Conservation (phyloP, 2,888 invertebrate species). For the Synergus japonicus region DNA sequence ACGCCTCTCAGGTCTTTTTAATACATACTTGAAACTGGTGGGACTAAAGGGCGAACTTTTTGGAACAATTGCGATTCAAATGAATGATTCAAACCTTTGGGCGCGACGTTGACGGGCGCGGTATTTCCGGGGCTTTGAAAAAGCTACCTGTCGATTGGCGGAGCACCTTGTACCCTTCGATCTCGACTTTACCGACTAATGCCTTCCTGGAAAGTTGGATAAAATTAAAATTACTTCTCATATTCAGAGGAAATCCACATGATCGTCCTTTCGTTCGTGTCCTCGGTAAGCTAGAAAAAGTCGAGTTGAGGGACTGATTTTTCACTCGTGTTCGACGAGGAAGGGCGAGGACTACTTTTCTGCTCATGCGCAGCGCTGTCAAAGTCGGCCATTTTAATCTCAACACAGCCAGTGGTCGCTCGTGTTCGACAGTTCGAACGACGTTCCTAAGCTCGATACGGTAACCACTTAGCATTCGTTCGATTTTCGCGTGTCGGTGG, state of each 20-base stretch:
- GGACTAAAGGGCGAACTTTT: conserved; percentile 20
- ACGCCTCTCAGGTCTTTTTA: background rate
- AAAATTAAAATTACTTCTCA: background rate
- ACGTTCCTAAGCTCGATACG: conserved; percentile 52
- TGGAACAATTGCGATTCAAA: conserved; percentile 54
- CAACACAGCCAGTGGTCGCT: conserved; percentile 72
- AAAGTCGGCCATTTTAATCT: conserved; percentile 71
- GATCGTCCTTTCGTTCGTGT: background rate
- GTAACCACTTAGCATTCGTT: conserved; percentile 56
- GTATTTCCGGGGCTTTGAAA: conserved; percentile 73
- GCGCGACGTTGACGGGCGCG: conserved; percentile 71
- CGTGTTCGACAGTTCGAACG: conserved; percentile 66
- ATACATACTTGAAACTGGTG: conserved; percentile 18
- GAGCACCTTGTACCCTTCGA: conserved; percentile 46
- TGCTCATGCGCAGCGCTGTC: conserved; percentile 65
- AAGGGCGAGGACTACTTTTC: conserved; percentile 61
- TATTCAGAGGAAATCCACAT: background rate
- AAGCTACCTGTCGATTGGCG: conserved; percentile 59
- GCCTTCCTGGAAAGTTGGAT: background rate
- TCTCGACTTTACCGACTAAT: conserved; percentile 4
- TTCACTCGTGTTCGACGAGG: background rate
- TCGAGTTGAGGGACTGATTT: conserved; percentile 8
- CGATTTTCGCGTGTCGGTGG: conserved; percentile 49
- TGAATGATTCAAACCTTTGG: conserved; percentile 50
- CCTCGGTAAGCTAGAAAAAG: background rate